Base-by-base conservation (phyloP, 2,888 invertebrate genomes). In the Leucania comma region DNA sequence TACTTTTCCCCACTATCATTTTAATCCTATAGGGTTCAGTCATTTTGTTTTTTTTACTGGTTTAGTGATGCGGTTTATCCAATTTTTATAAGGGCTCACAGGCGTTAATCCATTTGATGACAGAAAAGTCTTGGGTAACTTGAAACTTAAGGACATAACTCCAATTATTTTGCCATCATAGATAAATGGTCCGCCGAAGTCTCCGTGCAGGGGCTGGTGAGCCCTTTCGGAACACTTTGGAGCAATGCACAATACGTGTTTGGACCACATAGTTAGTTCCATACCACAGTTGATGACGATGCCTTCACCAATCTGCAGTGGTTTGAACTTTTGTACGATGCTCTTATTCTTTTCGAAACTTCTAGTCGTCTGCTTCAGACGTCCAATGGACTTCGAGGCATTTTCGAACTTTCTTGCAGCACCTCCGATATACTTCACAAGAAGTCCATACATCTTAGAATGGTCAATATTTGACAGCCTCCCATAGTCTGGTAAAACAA, bases 41-140 rank as follows among this genome's bases (percentile, higher is more conserved):
- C 26, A 12, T 17, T 20, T 42, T 3, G 35, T 35, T 1, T 2
- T n/a, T 68, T 59, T 48, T 3, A 3, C n/a, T n/a, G 46, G 0
- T 12, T 26, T 35, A 1, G 6, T 66, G 0, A 78, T 29, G 14
- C 24, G 46, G 2, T 0, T 8, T 6, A 81, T 68, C 78, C 81
- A 78, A 12, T 54, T 26, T 22, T 0, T 54, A 6, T 78, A 81
- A 10, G 81, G 72, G 1, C 60, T 72, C 5, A 78, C 35, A 5
- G 81, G 78, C 5, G 81, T 81, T 46, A 76, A 46, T 17, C 78
- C 78, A 38, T 81, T 81, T 0, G 77, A 71, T 12, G n/a, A 17
- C 10, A 71, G 6, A 26, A 64, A 53, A 1, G 53, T 71, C n/a
- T 64, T 71, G 1, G 77, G 63, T 9, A 64, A 58, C 20, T 54